Base-by-base conservation (phyloP, 2,113 vertebrate genomes). In the Irena cyanogastra region DNA sequence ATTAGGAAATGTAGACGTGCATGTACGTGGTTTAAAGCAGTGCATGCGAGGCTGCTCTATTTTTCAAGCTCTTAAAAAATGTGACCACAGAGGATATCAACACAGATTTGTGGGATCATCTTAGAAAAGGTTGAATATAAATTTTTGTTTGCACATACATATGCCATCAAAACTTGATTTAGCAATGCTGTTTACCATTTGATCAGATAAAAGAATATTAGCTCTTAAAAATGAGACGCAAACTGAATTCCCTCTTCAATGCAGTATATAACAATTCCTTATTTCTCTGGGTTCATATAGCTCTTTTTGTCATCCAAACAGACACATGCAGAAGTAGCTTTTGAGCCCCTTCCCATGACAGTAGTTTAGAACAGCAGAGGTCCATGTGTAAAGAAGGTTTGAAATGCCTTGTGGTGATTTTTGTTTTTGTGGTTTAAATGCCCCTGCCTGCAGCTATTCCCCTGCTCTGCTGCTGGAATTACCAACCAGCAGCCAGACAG, bases 201-300 rank as follows among this genome's bases (percentile, higher is more conserved):
- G 83, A 96, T 96, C 60, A 71, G 83, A 96, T 96, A 94, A 96
- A 95, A 96, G 88, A 78, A 95, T 97, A 96, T 96, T 96, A 93
- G 90, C 80, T 93, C 65, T 93, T 93, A 92, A 94, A 96, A 92
- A 89, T 84, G 85, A 90, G 85, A 47, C 31, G 28, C 68, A 97
- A 96, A 92, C 90, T 78, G 80, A 95, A 96, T 97, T 96, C 77
- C 28, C 79, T 87, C 91, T 89, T 81, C 93, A 87, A 3, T 64
- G 45, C 41, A 60, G 44, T 87, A 24, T 90, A 53, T 87, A 86
- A 83, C 60, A 94, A 84, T 69, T 81, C 39, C 0, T 0, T 81
- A 63, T 92, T 93, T 92, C 72, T 89, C 80, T 89, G 60, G 23
- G n/a, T 44, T 90, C 75, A 28, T 52, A 21, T 14, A 45, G 64